phyloP scores from a whole-genome alignment of 2,888 invertebrate species.

The Carpatolechia fugitivella region DNA sequence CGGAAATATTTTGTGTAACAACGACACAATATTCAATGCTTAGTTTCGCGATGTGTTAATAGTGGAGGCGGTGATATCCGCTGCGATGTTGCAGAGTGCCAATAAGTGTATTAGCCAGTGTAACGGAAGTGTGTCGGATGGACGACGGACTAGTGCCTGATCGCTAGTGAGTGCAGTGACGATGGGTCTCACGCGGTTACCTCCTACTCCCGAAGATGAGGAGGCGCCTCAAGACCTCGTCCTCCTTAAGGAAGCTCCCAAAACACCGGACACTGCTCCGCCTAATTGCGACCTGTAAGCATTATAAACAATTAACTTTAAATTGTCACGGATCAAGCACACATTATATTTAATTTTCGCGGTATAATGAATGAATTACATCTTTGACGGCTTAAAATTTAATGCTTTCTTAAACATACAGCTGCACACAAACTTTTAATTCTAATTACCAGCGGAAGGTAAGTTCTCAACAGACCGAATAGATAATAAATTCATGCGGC shows the following conservation, averaged over 20 bases:
- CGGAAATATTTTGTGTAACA: slow-evolving; percentile 32
- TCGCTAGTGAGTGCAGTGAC: slow-evolving; percentile 37
- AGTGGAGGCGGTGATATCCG: slow-evolving; percentile 29
- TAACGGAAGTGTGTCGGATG: slow-evolving; percentile 41
- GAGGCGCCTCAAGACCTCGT: slow-evolving; percentile 47
- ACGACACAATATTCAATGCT: slow-evolving; percentile 26
- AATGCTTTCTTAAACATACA: slow-evolving; percentile 4
- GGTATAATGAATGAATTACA: neutral
- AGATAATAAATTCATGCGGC: slow-evolving; percentile 10
- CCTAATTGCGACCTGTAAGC: slow-evolving; percentile 55
- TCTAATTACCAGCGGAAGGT: slow-evolving; percentile 28
- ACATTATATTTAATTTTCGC: neutral
- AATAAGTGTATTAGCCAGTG: slow-evolving; percentile 46
- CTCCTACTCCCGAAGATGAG: slow-evolving; percentile 67
- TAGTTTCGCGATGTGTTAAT: slow-evolving; percentile 28
- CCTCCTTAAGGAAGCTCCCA: slow-evolving; percentile 36
- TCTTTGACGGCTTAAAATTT: neutral
- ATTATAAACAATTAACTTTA: too few relatives aligned
- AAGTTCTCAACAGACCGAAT: slow-evolving; percentile 30
- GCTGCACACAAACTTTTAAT: neutral
- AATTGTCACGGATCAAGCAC: neutral
- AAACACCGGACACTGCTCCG: slow-evolving; percentile 42
- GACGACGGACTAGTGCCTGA: slow-evolving; percentile 57
- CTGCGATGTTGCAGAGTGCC: slow-evolving; percentile 48
- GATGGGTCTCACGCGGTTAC: slow-evolving; percentile 70